Conservation (phyloP, 2,888 invertebrate genomes). For the Drosophila eohydei region DNA sequence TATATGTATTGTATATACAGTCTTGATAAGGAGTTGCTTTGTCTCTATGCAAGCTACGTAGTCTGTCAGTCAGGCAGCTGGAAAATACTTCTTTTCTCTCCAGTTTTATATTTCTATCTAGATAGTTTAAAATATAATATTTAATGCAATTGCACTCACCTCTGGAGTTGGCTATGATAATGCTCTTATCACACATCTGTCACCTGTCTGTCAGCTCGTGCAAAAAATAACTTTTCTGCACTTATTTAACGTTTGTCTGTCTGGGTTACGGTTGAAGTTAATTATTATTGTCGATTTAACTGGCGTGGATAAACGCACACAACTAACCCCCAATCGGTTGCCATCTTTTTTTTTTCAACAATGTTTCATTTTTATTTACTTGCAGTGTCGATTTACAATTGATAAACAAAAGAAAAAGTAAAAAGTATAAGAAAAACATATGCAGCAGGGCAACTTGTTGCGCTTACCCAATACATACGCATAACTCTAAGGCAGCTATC, state of each 20-base stretch:
- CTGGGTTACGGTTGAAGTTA: constrained; percentile 29
- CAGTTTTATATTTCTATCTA: background rate
- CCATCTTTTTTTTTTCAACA: constrained; percentile 22
- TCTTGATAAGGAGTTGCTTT: constrained; percentile 8
- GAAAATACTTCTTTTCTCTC: background rate
- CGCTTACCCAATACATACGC: constrained; percentile 35
- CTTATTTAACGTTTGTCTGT: constrained; percentile 21
- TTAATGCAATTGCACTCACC: constrained; percentile 1
- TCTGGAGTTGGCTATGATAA: constrained; percentile 3
- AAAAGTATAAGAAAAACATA: constrained; percentile 26
- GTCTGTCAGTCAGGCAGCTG: background rate
- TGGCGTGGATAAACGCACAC: constrained; percentile 9
- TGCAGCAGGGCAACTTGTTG: constrained; percentile 64
- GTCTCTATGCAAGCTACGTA: background rate
- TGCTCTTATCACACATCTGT: constrained; percentile 10
- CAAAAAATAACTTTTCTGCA: background rate
- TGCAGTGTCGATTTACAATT: constrained; percentile 79
- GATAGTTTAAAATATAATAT: background rate
- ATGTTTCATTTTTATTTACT: constrained; percentile 60
- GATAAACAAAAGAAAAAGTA: constrained; percentile 48
- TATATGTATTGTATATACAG: background rate
- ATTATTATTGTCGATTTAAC: constrained; percentile 12
- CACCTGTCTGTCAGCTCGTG: background rate
- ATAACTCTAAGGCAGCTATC: constrained; percentile 46
- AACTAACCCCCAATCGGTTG: constrained; percentile 10